A percentile compares a stretch with the other conserved stretches of the same genome.
phyloP scores from a whole-genome alignment of 1,140 invertebrate genomes.

The Orius laevigatus region DNA sequence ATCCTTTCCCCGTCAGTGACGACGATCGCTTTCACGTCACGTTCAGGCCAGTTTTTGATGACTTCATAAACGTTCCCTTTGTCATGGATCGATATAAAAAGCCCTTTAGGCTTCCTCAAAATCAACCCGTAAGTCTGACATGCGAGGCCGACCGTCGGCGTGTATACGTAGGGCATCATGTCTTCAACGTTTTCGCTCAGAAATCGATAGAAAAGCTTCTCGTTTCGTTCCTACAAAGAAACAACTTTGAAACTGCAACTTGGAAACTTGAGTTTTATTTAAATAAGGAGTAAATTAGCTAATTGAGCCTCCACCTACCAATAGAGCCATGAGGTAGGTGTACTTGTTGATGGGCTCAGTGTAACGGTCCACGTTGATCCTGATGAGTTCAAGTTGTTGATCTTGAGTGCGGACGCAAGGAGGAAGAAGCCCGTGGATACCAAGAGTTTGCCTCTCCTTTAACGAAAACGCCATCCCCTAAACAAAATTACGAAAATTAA shows the following conservation, averaged over 20 bases:
- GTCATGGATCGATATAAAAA: slow-evolving; percentile 96
- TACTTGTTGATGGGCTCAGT: slow-evolving; percentile 62
- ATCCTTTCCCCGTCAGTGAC: slow-evolving; percentile 92
- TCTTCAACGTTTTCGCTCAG: slow-evolving; percentile 72
- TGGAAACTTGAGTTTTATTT: no score
- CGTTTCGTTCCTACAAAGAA: slow-evolving; percentile 58
- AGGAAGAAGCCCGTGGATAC: slow-evolving; percentile 71
- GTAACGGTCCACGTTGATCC: slow-evolving; percentile 50
- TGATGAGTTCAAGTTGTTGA: slow-evolving; percentile 61
- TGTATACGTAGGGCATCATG: slow-evolving; percentile 84
- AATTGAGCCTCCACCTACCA: slow-evolving; percentile 33
- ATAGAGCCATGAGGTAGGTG: slow-evolving; percentile 54
- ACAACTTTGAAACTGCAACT: not conserved
- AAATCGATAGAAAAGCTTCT: slow-evolving; percentile 84
- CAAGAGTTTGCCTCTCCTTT: slow-evolving; percentile 63
- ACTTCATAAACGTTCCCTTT: slow-evolving; percentile 78
- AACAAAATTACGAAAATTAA: slow-evolving; percentile 18
- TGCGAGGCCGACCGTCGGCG: slow-evolving; percentile 80
- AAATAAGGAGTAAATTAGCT: not conserved
- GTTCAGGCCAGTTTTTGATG: slow-evolving; percentile 72
- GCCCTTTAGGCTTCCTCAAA: slow-evolving; percentile 74
- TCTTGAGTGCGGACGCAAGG: slow-evolving; percentile 62
- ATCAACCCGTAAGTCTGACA: slow-evolving; percentile 94
- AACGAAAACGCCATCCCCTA: slow-evolving; percentile 75
- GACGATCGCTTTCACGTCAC: slow-evolving; percentile 74